Evolutionary conservation across 2,113 vertebrate genomes (phyloP).

Genomic region (Gallinago paraguaiae): DNA sequence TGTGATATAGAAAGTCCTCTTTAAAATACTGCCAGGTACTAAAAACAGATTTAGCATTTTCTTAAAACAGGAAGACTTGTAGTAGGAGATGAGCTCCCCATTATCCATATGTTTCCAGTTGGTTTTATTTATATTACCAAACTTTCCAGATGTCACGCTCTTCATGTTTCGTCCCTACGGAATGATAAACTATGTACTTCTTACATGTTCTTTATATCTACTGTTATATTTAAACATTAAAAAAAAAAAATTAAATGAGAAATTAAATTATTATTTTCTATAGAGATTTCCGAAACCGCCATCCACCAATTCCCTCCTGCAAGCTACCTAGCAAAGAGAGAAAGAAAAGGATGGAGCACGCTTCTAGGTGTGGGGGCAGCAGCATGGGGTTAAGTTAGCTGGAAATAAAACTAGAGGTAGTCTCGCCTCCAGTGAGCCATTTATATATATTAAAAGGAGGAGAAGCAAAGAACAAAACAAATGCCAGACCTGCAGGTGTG

Average conservation of each 20-base stretch:
- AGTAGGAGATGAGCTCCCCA: constrained; percentile 50
- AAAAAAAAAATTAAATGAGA: background rate
- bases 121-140: constrained; percentile 42
- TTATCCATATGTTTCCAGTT: constrained; percentile 71
- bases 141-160: constrained; percentile 59
- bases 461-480: constrained; percentile 33
- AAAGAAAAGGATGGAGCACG: background rate
- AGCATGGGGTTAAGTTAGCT: background rate
- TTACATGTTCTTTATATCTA: constrained; percentile 38
- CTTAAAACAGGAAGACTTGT: constrained; percentile 43
- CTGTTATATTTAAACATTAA: background rate
- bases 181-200: background rate
- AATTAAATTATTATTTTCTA: background rate
- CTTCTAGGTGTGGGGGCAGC: background rate
- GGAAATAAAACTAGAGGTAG: constrained; percentile 30
- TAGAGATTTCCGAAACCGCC: background rate
- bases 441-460: background rate
- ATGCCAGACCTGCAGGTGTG: constrained; percentile 51
- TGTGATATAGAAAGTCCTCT: background rate
- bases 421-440: constrained; percentile 13
- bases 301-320: background rate
- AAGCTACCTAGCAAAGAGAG: background rate
- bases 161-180: constrained; percentile 18
- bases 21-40: constrained; percentile 28
- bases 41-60: constrained; percentile 18